phyloP scores from a whole-genome alignment of 2,797 vertebrate genomes.

The Crenichthys baileyi region DNA sequence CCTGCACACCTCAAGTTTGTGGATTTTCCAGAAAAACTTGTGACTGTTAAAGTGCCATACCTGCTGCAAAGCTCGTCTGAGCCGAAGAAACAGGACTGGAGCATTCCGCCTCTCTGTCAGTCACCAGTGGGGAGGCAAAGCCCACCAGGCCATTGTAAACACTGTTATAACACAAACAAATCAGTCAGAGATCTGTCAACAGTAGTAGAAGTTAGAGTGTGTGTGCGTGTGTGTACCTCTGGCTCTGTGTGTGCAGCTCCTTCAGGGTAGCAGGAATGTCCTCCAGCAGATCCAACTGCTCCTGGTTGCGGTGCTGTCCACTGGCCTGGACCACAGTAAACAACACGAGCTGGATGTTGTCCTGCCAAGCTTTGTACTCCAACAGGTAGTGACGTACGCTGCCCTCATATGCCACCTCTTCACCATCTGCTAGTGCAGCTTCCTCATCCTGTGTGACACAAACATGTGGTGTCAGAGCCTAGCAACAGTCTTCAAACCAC shows the following conservation, averaged over 20 bases:
- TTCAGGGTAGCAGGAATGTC: constrained; percentile 94
- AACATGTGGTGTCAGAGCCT: background rate
- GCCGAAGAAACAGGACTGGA: constrained; percentile 86
- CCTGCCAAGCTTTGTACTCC: constrained; percentile 98
- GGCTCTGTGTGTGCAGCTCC: constrained; percentile 93
- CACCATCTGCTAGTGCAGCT: constrained; percentile 91
- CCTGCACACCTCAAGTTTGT: too few species aligned
- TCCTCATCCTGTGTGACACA: constrained; percentile 89
- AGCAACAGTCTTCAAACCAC: background rate
- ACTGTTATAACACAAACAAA: constrained; percentile 66
- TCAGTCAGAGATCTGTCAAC: background rate
- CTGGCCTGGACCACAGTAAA: constrained; percentile 97
- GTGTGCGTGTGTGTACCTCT: constrained; percentile 83
- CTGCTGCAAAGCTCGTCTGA: constrained; percentile 95
- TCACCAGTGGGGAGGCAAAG: constrained; percentile 97
- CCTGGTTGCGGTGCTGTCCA: constrained; percentile 91
- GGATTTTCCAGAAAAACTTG: background rate
- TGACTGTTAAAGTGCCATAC: constrained; percentile 66
- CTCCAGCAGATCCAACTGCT: constrained; percentile 94
- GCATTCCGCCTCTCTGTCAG: constrained; percentile 91
- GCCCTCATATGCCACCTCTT: constrained; percentile 93
- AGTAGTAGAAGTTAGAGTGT: too few species aligned
- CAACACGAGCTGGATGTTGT: constrained; percentile 96
- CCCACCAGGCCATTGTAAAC: constrained; percentile 97
- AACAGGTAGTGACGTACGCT: constrained; percentile 96